Evolutionary conservation across 2,113 vertebrate genomes (phyloP), one percentile per base, ranked within the genome.

Genomic region (Oncorhynchus keta): DNA sequence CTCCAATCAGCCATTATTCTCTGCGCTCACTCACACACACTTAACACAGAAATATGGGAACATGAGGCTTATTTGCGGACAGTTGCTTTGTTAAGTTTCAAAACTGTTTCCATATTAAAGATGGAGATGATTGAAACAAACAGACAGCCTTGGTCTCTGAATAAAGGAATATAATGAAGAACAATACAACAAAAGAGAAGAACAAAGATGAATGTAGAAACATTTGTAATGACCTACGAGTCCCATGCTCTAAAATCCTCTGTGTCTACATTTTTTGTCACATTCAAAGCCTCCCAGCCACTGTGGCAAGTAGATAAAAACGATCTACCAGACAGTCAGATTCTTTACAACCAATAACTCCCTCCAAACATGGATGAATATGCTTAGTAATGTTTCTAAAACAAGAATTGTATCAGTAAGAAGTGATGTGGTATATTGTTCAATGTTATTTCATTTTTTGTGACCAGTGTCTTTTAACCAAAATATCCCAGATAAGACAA

Each of bases 241-340:
- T 22, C 87, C 90, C 82, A 93, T 92, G 92, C 92, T 90, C 91
- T 93, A 94, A 93, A 92, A 93, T 93, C 92, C 89, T 86, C 78
- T 82, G 89, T 83, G 86, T 85, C 85, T 84, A 86, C 87, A 90
- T 94, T 94, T 94, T 93, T 93, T 94, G 92, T 93, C 89, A 89
- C 88, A 90, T 92, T 93, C 93, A 94, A 94, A 94, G 92, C 82
- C 68, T 78, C 66, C 79, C 87, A 89, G 84, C 83, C 83, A 86
- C 88, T 94, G 35, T 35, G 35, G 35, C 93, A 91, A 94, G 93
- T 93, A 94, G 93, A 93, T 90, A 94, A 84, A 79, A 86, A 93
- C 93, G 91, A 93, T 94, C 92, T 86, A 88, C 86, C 88, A 90
- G 74, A 78, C 86, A 83, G 8, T 45, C 39, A 2, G 39, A 45